These are phyloP conservation scores for Tenrec ecaudatus DNA, from an alignment of 2,113 vertebrate genomes.

Conservation along the genomic window DNA sequence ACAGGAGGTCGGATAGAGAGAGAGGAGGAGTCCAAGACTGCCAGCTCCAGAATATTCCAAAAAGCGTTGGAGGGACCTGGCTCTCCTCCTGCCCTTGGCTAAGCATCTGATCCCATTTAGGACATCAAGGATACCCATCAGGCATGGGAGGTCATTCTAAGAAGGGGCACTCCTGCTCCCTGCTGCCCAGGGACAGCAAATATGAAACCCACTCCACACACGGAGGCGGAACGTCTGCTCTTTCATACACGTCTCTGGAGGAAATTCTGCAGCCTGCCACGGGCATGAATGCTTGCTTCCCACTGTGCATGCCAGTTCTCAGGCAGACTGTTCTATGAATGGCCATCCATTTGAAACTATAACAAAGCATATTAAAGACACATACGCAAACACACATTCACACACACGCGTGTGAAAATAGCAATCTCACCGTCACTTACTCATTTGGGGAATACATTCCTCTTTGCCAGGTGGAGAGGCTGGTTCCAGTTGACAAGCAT, in stretches of 20 bases:
- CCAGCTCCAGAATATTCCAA: constrained; percentile 25
- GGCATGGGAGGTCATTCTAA: constrained; percentile 45
- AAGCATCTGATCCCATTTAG: constrained; percentile 1
- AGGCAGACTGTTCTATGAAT: constrained; percentile 73
- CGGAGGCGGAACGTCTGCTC: constrained; percentile 57
- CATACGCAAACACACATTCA: constrained; percentile 37
- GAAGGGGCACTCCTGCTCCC: constrained; percentile 33
- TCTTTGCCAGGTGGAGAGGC: constrained; percentile 53
- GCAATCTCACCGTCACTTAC: constrained; percentile 54
- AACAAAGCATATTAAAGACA: constrained; percentile 35
- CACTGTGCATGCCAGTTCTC: background rate
- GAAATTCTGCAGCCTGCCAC: constrained; percentile 75
- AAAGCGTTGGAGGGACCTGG: background rate
- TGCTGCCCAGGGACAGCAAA: constrained; percentile 22
- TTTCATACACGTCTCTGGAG: constrained; percentile 71
- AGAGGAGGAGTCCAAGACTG: constrained; percentile 40
- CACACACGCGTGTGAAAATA: background rate
- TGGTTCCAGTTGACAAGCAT: constrained; percentile 70
- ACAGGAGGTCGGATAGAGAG: constrained; percentile 8
- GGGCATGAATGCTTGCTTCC: constrained; percentile 69
- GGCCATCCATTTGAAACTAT: constrained; percentile 71
- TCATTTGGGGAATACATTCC: constrained; percentile 66
- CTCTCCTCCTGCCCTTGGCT: background rate
- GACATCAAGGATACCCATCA: background rate
- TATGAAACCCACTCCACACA: constrained; percentile 68